Evolutionary conservation across 2,113 vertebrate species (phyloP).

Genomic region (pig (Sus scrofa)): T2T-Sscrofa CM000812.6:44922501-44923000

Average conservation of each 20-base stretch:
- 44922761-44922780: no score
- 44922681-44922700: no score
- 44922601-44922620: no score
- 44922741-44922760: no score
- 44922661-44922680: no score
- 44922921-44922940: background rate
- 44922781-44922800: background rate
- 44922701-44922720: no score
- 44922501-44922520: background rate
- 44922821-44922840: conserved; percentile 11
- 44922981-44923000: conserved; percentile 37
- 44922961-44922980: conserved; percentile 6
- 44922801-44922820: background rate
- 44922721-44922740: no score
- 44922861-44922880: background rate
- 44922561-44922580: no score
- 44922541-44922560: no score
- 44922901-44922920: background rate
- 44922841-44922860: conserved; percentile 7
- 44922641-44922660: no score
- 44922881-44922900: conserved; percentile 6
- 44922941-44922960: conserved; percentile 6
- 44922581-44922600: no score
- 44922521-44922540: background rate
- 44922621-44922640: no score